These are phyloP conservation scores for Plestiodon gilberti DNA, from an alignment of 2,113 vertebrate species.

Conservation along the genomic window DNA sequence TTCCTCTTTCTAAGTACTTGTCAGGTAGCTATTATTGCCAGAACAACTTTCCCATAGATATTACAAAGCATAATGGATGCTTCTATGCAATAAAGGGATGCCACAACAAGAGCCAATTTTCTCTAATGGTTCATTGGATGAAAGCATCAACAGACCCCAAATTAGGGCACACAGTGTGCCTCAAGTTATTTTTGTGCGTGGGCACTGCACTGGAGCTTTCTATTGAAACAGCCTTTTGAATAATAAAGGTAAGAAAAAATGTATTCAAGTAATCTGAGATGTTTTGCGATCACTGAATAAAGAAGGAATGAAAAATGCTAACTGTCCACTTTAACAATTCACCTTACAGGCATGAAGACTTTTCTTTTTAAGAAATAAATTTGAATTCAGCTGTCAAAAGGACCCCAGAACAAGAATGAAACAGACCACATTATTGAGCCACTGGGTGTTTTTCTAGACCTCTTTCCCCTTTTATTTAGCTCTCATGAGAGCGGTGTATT, in stretches of 20 bases:
- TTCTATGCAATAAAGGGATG: slow-evolving; percentile 7
- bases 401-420: slow-evolving; percentile 17
- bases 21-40: slow-evolving; percentile 48
- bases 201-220: neutral
- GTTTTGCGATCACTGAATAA: neutral
- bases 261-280: slow-evolving; percentile 16
- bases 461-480: slow-evolving; percentile 24
- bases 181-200: slow-evolving; percentile 48
- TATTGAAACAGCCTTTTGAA: slow-evolving; percentile 10
- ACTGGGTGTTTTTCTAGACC: slow-evolving; percentile 38
- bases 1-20: slow-evolving; percentile 16
- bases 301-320: slow-evolving; percentile 9
- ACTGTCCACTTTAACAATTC: slow-evolving; percentile 35
- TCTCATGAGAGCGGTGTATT: fast-evolving
- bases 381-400: slow-evolving; percentile 37
- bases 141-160: slow-evolving; percentile 54
- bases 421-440: neutral
- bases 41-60: slow-evolving; percentile 53
- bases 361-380: slow-evolving; percentile 28
- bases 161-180: slow-evolving; percentile 46
- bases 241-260: slow-evolving; percentile 32
- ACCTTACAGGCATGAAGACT: slow-evolving; percentile 1
- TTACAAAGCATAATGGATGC: neutral
- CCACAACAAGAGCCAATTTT: slow-evolving; percentile 47
- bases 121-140: slow-evolving; percentile 24